A percentile compares a stretch with the other conserved stretches of the same genome.
Evolutionary conservation across 2,888 invertebrate genomes (phyloP).

Genomic region (Willowsia nigromaculata): DNA sequence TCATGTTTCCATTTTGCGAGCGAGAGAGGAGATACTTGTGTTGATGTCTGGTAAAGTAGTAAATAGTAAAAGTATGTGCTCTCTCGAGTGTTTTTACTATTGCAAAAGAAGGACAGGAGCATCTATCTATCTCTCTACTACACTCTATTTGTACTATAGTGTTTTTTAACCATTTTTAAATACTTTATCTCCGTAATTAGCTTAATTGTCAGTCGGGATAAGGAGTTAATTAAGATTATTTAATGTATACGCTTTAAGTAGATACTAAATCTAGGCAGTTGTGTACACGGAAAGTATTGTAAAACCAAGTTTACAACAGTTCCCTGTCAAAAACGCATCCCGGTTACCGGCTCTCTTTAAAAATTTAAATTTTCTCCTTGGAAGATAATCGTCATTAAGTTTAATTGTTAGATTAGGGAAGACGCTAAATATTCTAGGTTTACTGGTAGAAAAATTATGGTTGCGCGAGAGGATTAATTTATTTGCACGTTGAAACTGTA

Average conservation of each 20-base stretch:
- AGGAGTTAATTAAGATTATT: constrained; percentile 32
- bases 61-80: constrained; percentile 32
- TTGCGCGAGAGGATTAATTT: neutral
- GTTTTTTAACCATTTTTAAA: constrained; percentile 15
- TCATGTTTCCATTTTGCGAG: constrained; percentile 37
- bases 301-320: neutral
- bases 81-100: neutral
- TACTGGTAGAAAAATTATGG: no score
- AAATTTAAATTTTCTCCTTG: neutral
- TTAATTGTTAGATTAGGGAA: neutral
- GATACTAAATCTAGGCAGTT: neutral
- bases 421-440: neutral
- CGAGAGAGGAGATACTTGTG: neutral
- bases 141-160: constrained; percentile 29
- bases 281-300: constrained; percentile 15
- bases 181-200: constrained; percentile 24
- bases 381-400: neutral
- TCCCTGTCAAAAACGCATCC: constrained; percentile 57
- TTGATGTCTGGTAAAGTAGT: neutral
- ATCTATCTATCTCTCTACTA: constrained; percentile 39
- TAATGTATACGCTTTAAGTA: constrained; percentile 48
- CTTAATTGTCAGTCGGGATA: constrained; percentile 57
- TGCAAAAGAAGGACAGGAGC: neutral
- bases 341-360: constrained; percentile 62
- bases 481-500: no score